Percentiles rank a stretch among this genome's conserved stretches.
Evolutionary conservation across 92 coral and sea anemone genomes (phyloP).

Genomic region (Porites divaricata): DNA sequence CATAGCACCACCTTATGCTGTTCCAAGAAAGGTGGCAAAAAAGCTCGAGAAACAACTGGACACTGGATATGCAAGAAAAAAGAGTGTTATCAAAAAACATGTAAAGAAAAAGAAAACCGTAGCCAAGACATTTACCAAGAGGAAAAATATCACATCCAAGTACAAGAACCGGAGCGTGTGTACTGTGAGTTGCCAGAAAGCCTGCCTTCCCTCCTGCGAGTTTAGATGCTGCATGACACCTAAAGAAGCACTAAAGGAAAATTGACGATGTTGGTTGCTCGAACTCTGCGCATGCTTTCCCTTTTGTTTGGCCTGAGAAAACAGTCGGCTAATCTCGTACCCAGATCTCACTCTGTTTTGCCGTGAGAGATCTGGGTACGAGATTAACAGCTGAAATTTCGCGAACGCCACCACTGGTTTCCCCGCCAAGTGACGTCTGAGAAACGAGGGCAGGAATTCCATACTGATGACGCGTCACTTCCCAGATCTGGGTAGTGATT

Average conservation of each 20-base stretch:
- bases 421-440: too few species aligned
- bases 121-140: conserved; percentile 17
- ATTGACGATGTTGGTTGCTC: too few species aligned
- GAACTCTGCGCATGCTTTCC: too few species aligned
- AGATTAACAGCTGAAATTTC: too few species aligned
- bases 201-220: conserved; percentile 88
- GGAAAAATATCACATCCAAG: conserved; percentile 36
- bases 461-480: too few species aligned
- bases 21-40: conserved; percentile 25
- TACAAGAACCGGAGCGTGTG: conserved; percentile 71
- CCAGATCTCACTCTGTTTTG: too few species aligned
- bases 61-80: conserved; percentile 1
- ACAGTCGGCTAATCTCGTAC: too few species aligned
- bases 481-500: too few species aligned
- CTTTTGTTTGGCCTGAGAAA: too few species aligned
- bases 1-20: conserved; percentile 78
- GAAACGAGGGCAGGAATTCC: too few species aligned
- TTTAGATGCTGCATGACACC: conserved; percentile 86
- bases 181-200: conserved; percentile 62
- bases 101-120: conserved; percentile 25
- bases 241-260: background rate
- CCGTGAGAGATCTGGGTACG: too few species aligned
- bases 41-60: conserved; percentile 13
- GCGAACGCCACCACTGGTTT: too few species aligned
- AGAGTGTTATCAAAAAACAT: conserved; percentile 36